Evolutionary conservation across 2,888 invertebrate genomes (phyloP), one percentile per base, ranked within the genome.

Genomic region (Thecophora atra): DNA sequence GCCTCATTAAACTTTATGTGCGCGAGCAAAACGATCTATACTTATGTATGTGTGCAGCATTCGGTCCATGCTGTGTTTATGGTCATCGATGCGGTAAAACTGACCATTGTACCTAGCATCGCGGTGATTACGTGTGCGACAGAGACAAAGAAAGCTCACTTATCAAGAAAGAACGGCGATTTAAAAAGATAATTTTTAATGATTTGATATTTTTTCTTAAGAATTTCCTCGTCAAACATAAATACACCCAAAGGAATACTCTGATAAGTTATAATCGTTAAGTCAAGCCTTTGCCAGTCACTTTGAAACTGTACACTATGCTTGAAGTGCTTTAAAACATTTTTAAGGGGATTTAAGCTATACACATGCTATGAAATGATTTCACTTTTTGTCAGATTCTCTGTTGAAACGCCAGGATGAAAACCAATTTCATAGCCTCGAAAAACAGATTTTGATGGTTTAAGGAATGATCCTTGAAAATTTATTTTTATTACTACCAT

Each of bases 1-100:
- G 82, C 82, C 85, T 84, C 85, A 85, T 85, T 85, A 83, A 84
- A 84, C 83, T 85, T 85, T 83, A 84, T 85, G 82, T 80, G 82
- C 74, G 77, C 75, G 76, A 19, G 76, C 75, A 77, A 73, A 74
- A 76, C 73, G 24, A 47, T 26, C 26, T 28, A 47, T 30, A 67
- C 56, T 26, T 37, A 11, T 37, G 21, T 67, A 3, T 28, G 17
- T 19, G 44, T 24, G 44, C 24, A 44, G 8, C 21, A 15, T 24
- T 28, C 17, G 28, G 28, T 64, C 1, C 64, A 47, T 17, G 24
- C 17, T 24, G 15, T 26, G 47, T 64, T 64, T 17, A 64, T 15
- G 26, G 64, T 15, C 21, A 44, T 24, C 47, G n/a, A 47, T 47
- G 64, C 51, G 26, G 2, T 26, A 8, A 64, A 47, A 64, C 17